Evolutionary conservation across 2,888 invertebrate species (phyloP).

Genomic region (Dione juno): DNA sequence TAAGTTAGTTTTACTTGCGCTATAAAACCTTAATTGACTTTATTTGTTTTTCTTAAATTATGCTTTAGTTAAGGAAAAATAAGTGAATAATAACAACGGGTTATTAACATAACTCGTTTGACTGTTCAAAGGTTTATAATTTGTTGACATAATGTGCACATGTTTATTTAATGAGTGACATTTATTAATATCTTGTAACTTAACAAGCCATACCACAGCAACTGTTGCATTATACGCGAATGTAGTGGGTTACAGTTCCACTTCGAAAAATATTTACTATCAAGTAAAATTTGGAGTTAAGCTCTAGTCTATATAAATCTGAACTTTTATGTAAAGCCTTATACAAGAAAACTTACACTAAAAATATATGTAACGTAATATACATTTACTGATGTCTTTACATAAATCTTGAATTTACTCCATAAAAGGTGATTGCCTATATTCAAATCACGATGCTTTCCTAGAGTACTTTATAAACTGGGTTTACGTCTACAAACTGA

Average conservation of each 20-base stretch:
- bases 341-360: no score
- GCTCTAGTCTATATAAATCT: no score
- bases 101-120: conserved; percentile 11
- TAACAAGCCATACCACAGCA: not conserved
- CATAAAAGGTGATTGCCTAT: not conserved
- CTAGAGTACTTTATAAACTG: conserved; percentile 2
- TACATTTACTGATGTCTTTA: not conserved
- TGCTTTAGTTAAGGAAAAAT: conserved; percentile 19
- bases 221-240: not conserved
- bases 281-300: no score
- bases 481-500: not conserved
- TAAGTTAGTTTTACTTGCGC: conserved; percentile 11
- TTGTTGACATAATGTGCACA: not conserved
- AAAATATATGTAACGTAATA: no score
- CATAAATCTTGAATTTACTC: not conserved
- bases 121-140: not conserved
- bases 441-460: conserved; percentile 4
- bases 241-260: not conserved
- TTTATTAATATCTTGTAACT: not conserved
- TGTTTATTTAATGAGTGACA: not conserved
- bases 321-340: no score
- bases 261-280: no score
- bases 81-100: conserved; percentile 7
- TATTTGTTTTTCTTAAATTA: conserved; percentile 13
- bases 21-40: not conserved